Base-by-base conservation (phyloP, 1,140 invertebrate species). In the Latrodectus geometricus region DNA sequence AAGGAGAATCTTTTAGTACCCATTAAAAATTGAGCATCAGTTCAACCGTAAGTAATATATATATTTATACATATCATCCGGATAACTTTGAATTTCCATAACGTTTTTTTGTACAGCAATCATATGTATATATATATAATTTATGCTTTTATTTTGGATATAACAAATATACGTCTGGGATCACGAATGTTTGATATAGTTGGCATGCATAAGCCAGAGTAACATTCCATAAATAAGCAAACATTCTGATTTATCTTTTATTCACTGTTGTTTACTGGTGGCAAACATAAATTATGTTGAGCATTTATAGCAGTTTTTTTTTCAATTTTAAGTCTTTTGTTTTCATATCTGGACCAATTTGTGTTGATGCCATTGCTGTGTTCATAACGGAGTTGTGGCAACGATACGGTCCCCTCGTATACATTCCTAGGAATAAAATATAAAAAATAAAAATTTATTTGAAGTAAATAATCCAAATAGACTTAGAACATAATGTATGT, bases 321-420 rank as follows among this genome's bases (percentile, higher is more conserved):
- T 66, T 81, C 21, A 20, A 35, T 35, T 15, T 12, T 56, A 49
- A 61, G 61, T 49, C 35, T 56, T 35, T 81, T 81, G n/a, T n/a
- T 35, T 35, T 70, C 17, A 81, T 70, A 66, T 52, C 54, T 81
- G 66, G 68, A 49, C 68, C 68, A 81, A 20, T 54, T 12, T 56
- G 12, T 12, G 72, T 17, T 7, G 72, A 74, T 4, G 49, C 54
- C 54, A 35, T 54, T 17, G 21, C 14, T 61, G 21, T 11, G 66
- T 78, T 86, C 83, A 86, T 86, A 86, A 86, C 15, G 83, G 83
- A n/a, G 83, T 86, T 61, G 83, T 86, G 83, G 83, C 83, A 20
- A 86, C 83, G 68, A 86, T 86, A 50, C 75, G 83, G 66, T 86
- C 83, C 5, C 83, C 83, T 72, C 83, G 83, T 65, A 86, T 78